Evolutionary conservation across 1,140 invertebrate species (phyloP).

Genomic region (Calliphora vicina): DNA sequence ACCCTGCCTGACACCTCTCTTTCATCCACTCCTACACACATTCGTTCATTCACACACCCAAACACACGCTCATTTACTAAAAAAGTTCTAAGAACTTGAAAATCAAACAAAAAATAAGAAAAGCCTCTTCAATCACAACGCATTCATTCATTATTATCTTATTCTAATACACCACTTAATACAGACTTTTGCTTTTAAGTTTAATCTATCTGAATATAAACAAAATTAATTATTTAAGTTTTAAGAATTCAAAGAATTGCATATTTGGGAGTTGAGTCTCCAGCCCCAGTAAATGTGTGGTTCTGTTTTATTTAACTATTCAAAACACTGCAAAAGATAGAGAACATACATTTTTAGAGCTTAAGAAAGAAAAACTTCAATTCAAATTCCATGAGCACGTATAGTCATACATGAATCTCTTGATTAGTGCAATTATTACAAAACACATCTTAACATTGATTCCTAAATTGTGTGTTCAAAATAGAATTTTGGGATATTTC

Average conservation of each 20-base stretch:
- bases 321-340: neutral
- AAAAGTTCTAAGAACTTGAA: conserved; percentile 26
- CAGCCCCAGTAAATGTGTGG: neutral
- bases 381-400: too few relatives aligned
- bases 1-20: neutral
- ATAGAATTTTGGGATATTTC: too few relatives aligned
- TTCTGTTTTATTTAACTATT: neutral
- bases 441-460: too few relatives aligned
- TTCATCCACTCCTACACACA: neutral
- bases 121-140: neutral
- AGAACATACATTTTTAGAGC: neutral
- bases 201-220: neutral
- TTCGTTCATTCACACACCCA: neutral
- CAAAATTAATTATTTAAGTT: neutral
- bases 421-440: too few relatives aligned
- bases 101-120: conserved; percentile 5
- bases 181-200: neutral
- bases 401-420: too few relatives aligned
- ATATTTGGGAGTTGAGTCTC: neutral
- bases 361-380: too few relatives aligned
- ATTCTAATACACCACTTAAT: neutral
- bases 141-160: neutral
- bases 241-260: neutral
- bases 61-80: neutral
- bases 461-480: too few relatives aligned